Conservation (phyloP, 2,113 vertebrate genomes). For the Paralichthys olivaceus region DNA sequence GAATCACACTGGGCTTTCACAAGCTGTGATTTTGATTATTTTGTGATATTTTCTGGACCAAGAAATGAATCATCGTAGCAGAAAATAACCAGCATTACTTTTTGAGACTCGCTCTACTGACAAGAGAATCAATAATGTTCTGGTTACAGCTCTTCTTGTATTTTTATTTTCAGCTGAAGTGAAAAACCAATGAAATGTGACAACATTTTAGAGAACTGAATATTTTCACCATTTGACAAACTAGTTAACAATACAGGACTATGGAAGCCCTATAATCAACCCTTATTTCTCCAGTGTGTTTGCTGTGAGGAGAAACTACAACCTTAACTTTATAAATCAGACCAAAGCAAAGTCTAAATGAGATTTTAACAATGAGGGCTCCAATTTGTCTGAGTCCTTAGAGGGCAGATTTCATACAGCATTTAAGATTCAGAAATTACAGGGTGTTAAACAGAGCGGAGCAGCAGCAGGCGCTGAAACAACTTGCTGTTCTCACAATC, state of each 20-base stretch:
- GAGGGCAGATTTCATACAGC: slow-evolving; percentile 19
- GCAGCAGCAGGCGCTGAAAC: slow-evolving; percentile 7
- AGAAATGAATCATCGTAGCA: background rate
- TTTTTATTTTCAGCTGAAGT: background rate
- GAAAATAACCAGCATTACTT: background rate
- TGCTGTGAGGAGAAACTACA: background rate
- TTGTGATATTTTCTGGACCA: background rate
- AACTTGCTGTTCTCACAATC: background rate
- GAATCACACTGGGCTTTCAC: background rate
- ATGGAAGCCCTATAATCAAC: background rate
- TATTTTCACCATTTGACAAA: background rate
- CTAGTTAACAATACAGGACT: background rate
- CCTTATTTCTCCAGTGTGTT: background rate
- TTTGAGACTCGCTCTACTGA: background rate
- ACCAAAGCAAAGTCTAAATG: slow-evolving; percentile 3
- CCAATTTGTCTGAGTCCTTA: background rate
- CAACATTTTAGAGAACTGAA: background rate
- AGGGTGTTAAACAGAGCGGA: background rate
- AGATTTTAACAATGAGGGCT: slow-evolving; percentile 17
- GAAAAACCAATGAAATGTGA: background rate
- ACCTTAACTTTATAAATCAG: slow-evolving; percentile 27
- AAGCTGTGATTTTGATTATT: background rate
- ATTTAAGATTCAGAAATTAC: slow-evolving; percentile 20
- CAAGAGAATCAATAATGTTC: background rate
- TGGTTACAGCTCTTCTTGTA: background rate